Conservation (phyloP, 2,888 invertebrate species). For the Eilema caniola region DNA sequence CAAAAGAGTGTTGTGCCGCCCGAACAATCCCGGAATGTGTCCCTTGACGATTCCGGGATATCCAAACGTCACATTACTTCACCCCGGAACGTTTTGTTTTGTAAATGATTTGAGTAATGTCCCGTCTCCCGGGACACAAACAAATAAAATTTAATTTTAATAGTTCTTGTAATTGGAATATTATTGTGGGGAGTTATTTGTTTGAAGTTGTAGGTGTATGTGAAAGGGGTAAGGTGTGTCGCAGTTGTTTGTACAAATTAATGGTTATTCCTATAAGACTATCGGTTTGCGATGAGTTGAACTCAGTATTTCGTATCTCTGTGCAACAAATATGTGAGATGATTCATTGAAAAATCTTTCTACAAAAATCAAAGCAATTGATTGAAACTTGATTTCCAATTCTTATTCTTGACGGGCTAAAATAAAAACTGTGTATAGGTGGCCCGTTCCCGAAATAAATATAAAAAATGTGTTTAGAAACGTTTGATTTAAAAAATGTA, state of each 20-base stretch:
- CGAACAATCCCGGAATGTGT: slow-evolving; percentile 56
- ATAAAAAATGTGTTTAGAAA: too few relatives aligned
- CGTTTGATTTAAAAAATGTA: too few relatives aligned
- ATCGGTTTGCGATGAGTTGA: too few relatives aligned
- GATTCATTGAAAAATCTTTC: too few relatives aligned
- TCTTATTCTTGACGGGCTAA: too few relatives aligned
- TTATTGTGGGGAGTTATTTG: slow-evolving; percentile 52
- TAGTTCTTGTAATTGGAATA: slow-evolving; percentile 62
- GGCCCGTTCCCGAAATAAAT: too few relatives aligned
- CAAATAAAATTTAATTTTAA: slow-evolving; percentile 69
- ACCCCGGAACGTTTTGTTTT: slow-evolving; percentile 55
- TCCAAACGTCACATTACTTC: slow-evolving; percentile 72
- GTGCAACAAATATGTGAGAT: too few relatives aligned
- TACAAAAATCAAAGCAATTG: too few relatives aligned
- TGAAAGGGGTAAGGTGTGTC: not conserved
- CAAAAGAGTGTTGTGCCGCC: slow-evolving; percentile 53
- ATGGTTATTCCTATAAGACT: not conserved
- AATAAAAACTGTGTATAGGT: too few relatives aligned
- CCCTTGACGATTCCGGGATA: slow-evolving; percentile 66
- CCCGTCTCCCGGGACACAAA: slow-evolving; percentile 55
- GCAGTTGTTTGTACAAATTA: not conserved
- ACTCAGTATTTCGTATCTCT: too few relatives aligned
- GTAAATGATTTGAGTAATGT: slow-evolving; percentile 68
- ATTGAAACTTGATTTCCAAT: too few relatives aligned
- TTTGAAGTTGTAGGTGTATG: slow-evolving; percentile 22